Conservation (phyloP, 2,797 vertebrate genomes). For the Podarcis siculus region DNA sequence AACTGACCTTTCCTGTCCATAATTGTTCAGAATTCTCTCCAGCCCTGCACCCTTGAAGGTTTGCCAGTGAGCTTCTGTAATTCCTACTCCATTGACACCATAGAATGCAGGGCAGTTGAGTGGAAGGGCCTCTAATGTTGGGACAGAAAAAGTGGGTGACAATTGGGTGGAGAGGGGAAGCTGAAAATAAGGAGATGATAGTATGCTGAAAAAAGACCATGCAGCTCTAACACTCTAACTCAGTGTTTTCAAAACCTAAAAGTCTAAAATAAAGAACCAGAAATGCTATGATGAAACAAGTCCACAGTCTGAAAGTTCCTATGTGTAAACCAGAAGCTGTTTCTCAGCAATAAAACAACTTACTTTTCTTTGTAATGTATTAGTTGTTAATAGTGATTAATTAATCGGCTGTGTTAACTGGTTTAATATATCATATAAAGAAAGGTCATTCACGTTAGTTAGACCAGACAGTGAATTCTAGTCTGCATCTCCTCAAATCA, state of each 20-base stretch:
- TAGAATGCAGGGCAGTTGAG: not conserved
- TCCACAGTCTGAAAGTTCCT: too few relatives aligned
- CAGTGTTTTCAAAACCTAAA: too few relatives aligned
- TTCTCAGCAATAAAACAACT: too few relatives aligned
- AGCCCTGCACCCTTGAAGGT: not conserved
- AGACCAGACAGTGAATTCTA: not conserved
- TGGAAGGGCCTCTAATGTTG: too few relatives aligned
- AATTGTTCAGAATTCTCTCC: not conserved
- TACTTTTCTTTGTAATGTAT: not conserved
- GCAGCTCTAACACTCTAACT: too few relatives aligned
- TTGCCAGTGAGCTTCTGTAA: not conserved
- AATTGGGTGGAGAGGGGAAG: not conserved
- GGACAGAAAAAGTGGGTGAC: not conserved
- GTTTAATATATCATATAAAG: not conserved
- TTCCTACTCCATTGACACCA: not conserved
- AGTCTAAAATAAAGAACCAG: too few relatives aligned
- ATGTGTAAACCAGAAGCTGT: too few relatives aligned
- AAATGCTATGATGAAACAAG: too few relatives aligned
- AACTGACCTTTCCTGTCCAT: not conserved
- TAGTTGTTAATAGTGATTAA: not conserved
- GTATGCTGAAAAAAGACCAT: not conserved
- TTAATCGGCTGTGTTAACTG: not conserved
- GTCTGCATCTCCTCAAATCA: too few relatives aligned
- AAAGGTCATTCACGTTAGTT: not conserved
- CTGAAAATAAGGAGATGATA: not conserved